phyloP scores from a whole-genome alignment of 1,140 invertebrate species.

The Belonocnema kinseyi region DNA sequence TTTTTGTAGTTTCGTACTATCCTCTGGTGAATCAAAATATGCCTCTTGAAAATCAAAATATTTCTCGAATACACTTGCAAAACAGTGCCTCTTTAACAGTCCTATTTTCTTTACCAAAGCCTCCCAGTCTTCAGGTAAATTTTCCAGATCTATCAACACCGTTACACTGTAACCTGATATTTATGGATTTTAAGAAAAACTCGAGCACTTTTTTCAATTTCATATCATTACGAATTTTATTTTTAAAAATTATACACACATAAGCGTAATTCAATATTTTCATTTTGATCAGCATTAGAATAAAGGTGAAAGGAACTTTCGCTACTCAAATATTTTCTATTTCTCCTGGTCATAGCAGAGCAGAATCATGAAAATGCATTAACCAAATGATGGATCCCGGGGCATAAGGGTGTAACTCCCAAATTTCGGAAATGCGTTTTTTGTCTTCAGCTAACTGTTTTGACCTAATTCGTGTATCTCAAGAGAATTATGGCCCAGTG shows the following conservation, averaged over 20 bases:
- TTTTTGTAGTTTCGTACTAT: constrained; percentile 91
- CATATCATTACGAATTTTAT: neutral
- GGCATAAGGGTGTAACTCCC: too few relatives aligned
- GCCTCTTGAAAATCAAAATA: constrained; percentile 99
- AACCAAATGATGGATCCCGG: neutral
- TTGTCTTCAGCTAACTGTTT: too few relatives aligned
- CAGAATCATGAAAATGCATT: too few relatives aligned
- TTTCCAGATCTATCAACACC: constrained; percentile 94
- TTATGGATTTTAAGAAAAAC: constrained; percentile 35
- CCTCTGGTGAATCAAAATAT: constrained; percentile 97
- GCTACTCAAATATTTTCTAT: too few relatives aligned
- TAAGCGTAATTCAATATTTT: neutral
- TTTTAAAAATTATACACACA: constrained; percentile 8
- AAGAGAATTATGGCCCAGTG: too few relatives aligned
- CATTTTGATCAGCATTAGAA: neutral
- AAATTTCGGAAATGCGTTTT: too few relatives aligned
- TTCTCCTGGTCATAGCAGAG: too few relatives aligned
- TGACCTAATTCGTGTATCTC: too few relatives aligned
- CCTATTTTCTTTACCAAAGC: constrained; percentile 93
- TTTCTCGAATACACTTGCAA: constrained; percentile 99
- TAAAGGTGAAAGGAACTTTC: neutral
- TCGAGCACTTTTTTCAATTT: constrained; percentile 34
- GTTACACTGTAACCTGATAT: constrained; percentile 94
- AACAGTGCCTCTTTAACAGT: constrained; percentile 97
- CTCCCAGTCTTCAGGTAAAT: constrained; percentile 93